Percentiles rank a stretch among this genome's conserved stretches.
These are phyloP conservation scores for Oasisia sp. DNA, from an alignment of 2,888 invertebrate species.

Conservation along the genomic window DNA sequence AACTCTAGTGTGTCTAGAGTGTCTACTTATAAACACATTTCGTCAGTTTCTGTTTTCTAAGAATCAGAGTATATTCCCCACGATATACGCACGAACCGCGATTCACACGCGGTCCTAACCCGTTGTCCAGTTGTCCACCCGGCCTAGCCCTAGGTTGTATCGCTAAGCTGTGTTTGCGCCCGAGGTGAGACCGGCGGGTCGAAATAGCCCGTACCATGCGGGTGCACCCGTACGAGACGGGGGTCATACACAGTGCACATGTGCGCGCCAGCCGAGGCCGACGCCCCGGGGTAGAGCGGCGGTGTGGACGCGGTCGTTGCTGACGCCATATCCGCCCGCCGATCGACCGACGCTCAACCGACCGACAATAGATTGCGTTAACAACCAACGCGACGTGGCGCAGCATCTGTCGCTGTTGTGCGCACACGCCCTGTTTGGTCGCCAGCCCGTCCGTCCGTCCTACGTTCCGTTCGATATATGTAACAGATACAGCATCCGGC, in stretches of 20 bases:
- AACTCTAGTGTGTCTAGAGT: neutral
- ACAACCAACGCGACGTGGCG: neutral
- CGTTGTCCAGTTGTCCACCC: slow-evolving; percentile 18
- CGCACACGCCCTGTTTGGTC: neutral
- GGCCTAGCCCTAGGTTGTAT: neutral
- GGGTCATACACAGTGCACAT: slow-evolving; percentile 22
- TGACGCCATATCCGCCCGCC: slow-evolving; percentile 19
- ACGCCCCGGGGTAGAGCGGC: slow-evolving; percentile 23
- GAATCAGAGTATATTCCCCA: too few species aligned
- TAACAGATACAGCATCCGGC: slow-evolving; percentile 20
- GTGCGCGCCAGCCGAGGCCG: neutral
- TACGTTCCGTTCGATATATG: neutral
- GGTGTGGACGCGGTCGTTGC: slow-evolving; percentile 17
- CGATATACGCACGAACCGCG: neutral
- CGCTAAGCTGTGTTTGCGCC: slow-evolving; percentile 14
- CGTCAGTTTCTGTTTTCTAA: neutral
- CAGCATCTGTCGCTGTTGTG: slow-evolving; percentile 18
- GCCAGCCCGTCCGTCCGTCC: neutral
- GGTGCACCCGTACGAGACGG: neutral
- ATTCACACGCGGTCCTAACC: neutral
- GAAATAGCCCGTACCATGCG: neutral
- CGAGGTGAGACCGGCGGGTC: neutral
- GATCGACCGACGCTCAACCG: neutral
- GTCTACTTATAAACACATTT: neutral
- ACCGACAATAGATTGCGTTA: slow-evolving; percentile 17